Percentiles rank a stretch among this genome's conserved stretches.
These are phyloP conservation scores for Sinocyclocheilus rhinocerous DNA, from an alignment of 2,113 vertebrate species.

Conservation along the genomic window DNA sequence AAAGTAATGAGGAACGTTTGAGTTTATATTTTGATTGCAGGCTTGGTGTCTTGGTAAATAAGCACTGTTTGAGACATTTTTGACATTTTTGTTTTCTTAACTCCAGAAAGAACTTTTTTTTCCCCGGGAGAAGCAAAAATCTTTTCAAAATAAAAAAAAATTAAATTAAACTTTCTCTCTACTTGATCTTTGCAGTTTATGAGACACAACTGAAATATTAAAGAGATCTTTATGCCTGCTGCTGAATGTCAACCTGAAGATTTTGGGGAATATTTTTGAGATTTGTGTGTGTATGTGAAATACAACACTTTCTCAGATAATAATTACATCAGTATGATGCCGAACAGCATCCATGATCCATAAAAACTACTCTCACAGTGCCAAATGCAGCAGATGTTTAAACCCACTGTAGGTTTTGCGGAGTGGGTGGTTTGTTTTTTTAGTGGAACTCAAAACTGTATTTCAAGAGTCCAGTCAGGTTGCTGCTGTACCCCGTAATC, in stretches of 20 bases:
- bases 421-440: conserved; percentile 32
- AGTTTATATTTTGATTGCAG: not conserved
- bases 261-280: not conserved
- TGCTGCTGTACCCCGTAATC: conserved; percentile 25
- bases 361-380: not conserved
- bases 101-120: not conserved
- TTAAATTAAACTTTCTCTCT: not conserved
- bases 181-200: not conserved
- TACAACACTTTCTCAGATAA: conserved; percentile 5
- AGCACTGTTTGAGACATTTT: not conserved
- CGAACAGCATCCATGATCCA: not conserved
- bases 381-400: conserved; percentile 12
- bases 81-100: too few species aligned
- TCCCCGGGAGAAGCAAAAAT: too few species aligned
- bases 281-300: not conserved
- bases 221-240: not conserved
- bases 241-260: not conserved
- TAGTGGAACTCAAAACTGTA: conserved; percentile 21
- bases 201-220: not conserved
- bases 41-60: not conserved
- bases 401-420: not conserved
- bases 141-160: too few species aligned
- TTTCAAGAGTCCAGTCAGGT: conserved; percentile 23
- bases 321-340: conserved; percentile 10
- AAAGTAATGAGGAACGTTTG: not conserved